Percentiles rank a stretch among this genome's conserved stretches.
Evolutionary conservation across 2,888 invertebrate genomes (phyloP).

Genomic region (Agrochola lychnidis): DNA sequence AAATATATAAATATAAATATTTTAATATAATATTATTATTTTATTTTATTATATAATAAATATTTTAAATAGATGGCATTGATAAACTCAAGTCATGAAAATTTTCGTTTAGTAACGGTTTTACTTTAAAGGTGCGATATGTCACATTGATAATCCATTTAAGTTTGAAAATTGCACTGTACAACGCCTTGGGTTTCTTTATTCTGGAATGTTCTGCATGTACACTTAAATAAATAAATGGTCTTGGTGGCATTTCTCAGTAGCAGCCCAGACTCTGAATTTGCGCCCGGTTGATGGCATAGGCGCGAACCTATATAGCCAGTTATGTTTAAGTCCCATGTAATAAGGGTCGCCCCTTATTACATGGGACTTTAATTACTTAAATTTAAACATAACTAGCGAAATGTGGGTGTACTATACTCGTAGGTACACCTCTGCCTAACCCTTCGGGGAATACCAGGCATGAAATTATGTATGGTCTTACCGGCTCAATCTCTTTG

Average conservation of each 20-base stretch:
- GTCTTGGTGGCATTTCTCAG: neutral
- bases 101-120: too few species aligned
- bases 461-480: neutral
- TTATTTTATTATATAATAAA: too few species aligned
- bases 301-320: too few species aligned
- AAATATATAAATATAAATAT: too few species aligned
- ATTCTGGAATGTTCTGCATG: neutral
- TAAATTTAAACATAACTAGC: neutral
- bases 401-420: neutral
- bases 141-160: neutral
- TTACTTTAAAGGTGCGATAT: too few species aligned
- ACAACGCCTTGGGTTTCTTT: neutral
- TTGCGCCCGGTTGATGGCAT: neutral
- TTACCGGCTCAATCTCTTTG: slow-evolving; percentile 90
- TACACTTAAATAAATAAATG: too few species aligned
- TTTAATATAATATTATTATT: too few species aligned
- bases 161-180: too few species aligned
- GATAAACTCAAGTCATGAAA: too few species aligned
- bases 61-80: too few species aligned
- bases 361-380: neutral
- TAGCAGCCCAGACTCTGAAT: neutral
- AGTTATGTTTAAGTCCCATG: too few species aligned
- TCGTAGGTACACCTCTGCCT: neutral
- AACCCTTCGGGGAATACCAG: neutral
- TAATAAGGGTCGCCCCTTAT: too few species aligned